Conservation (phyloP, 2,113 vertebrate species). For the Felis catus region DNA sequence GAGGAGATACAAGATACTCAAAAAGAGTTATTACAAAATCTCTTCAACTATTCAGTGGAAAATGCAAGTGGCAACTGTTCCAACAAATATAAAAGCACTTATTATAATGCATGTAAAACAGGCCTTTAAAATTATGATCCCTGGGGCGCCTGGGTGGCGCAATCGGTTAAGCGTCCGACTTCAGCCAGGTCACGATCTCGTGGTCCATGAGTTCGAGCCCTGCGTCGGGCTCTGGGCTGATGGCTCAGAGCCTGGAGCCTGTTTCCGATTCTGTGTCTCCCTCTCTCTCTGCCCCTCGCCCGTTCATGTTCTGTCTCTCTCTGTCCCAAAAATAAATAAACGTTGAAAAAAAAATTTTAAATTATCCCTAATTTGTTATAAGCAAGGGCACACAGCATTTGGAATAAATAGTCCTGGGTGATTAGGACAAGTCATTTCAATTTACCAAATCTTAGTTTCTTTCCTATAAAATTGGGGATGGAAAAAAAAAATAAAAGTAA, state of each 20-base stretch:
- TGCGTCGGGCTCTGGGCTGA: too few relatives aligned
- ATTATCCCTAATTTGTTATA: not conserved
- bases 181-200: too few relatives aligned
- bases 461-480: not conserved
- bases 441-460: not conserved
- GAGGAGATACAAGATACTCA: not conserved
- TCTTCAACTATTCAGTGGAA: not conserved
- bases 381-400: not conserved
- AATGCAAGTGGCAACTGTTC: not conserved
- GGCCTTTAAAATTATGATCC: not conserved
- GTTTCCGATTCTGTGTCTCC: too few relatives aligned
- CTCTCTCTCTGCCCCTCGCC: too few relatives aligned
- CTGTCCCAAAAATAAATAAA: too few relatives aligned
- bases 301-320: too few relatives aligned
- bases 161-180: too few relatives aligned
- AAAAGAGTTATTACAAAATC: not conserved
- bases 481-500: too few relatives aligned
- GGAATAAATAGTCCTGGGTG: not conserved
- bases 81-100: not conserved
- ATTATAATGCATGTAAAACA: not conserved
- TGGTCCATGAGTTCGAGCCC: too few relatives aligned
- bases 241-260: too few relatives aligned
- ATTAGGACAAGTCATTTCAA: not conserved
- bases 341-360: not conserved
- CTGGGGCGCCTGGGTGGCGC: too few relatives aligned